Conservation (phyloP, 2,113 vertebrate species). For the Equus przewalskii region DNA sequence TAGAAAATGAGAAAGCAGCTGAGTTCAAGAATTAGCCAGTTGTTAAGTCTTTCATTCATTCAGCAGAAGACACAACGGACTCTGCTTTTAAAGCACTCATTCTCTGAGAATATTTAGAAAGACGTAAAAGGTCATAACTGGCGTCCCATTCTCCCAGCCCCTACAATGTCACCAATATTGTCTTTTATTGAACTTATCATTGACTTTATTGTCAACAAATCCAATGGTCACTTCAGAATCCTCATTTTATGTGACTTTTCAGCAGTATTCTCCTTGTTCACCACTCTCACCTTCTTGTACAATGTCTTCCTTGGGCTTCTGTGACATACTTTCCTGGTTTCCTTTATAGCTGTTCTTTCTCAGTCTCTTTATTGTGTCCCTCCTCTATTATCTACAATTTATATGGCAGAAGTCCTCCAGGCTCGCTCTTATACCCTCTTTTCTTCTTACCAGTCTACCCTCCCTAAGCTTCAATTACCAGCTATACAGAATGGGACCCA, state of each 20-base stretch:
- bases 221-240: neutral
- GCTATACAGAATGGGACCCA: neutral
- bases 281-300: neutral
- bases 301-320: constrained; percentile 21
- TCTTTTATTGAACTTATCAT: constrained; percentile 26
- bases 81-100: constrained; percentile 26
- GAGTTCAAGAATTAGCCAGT: constrained; percentile 24
- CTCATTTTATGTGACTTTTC: constrained; percentile 26
- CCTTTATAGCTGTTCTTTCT: neutral
- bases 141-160: neutral
- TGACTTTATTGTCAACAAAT: constrained; percentile 25
- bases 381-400: neutral
- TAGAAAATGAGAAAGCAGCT: constrained; percentile 49
- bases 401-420: neutral
- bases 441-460: neutral
- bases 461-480: neutral
- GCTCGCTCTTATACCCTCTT: neutral
- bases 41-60: constrained; percentile 9
- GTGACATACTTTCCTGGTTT: neutral
- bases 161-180: neutral
- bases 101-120: constrained; percentile 57
- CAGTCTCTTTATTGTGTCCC: neutral
- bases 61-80: neutral
- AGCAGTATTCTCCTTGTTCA: neutral
- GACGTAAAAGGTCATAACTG: neutral